phyloP scores from a whole-genome alignment of 2,797 vertebrate species.

The Chromobotia macracanthus region DNA sequence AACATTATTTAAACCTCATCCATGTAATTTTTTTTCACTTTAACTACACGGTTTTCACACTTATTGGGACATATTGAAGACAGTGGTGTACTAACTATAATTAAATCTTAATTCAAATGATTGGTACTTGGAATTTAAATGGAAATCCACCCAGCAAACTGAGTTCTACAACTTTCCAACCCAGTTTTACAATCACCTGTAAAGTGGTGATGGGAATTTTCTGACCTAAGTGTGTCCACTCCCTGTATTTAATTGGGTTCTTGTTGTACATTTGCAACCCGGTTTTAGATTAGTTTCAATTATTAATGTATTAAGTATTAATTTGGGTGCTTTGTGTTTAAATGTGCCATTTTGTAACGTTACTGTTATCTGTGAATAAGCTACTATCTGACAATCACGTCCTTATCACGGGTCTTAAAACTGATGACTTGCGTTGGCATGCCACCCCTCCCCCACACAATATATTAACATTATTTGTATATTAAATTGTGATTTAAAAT shows the following conservation, averaged over 20 bases:
- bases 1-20: conserved; percentile 58
- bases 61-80: no score
- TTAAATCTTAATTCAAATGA: no score
- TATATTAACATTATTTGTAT: no score
- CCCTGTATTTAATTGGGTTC: background rate
- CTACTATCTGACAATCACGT: conserved; percentile 43
- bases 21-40: conserved; percentile 48
- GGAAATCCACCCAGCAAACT: no score
- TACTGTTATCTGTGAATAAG: conserved; percentile 34
- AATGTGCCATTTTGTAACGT: conserved; percentile 60
- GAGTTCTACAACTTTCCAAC: no score
- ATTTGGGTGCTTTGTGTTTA: conserved; percentile 27
- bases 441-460: no score
- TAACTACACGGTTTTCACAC: conserved; percentile 10
- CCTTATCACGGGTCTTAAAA: background rate
- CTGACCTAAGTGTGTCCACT: background rate
- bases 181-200: no score
- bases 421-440: no score
- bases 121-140: no score
- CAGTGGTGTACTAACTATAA: background rate
- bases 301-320: conserved; percentile 2
- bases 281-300: background rate
- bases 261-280: conserved; percentile 52
- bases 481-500: no score
- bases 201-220: no score